Percentiles rank a stretch among this genome's conserved stretches.
Conservation (phyloP, 2,113 vertebrate genomes). For the Cisticola juncidis region DNA sequence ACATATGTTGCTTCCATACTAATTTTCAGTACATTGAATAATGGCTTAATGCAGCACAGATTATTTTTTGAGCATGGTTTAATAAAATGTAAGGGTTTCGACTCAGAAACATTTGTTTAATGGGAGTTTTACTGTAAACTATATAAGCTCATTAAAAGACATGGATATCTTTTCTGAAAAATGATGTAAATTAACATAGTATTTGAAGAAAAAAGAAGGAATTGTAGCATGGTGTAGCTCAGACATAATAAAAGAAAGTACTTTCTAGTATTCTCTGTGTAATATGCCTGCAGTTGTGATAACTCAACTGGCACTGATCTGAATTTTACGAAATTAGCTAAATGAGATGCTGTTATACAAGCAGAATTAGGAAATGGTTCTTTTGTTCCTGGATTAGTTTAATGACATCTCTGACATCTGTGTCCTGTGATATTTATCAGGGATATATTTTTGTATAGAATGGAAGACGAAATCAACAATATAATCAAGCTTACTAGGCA, state of each 20-base stretch:
- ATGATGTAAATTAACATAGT: not conserved
- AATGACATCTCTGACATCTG: not conserved
- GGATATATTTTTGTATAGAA: not conserved
- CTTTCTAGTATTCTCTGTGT: not conserved
- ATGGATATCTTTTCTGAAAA: not conserved
- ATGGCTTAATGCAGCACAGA: not conserved
- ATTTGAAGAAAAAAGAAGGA: not conserved
- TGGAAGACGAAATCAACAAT: not conserved
- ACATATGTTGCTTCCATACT: not conserved
- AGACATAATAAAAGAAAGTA: not conserved
- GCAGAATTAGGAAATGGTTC: not conserved
- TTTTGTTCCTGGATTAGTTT: not conserved
- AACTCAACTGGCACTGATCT: not conserved
- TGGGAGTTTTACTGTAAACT: not conserved
- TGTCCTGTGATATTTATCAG: not conserved
- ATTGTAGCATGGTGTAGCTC: not conserved
- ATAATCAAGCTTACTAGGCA: not conserved
- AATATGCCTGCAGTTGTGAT: not conserved
- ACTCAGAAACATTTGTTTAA: not conserved
- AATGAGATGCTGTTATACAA: not conserved
- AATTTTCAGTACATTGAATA: not conserved
- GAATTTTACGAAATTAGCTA: slow-evolving; percentile 11
- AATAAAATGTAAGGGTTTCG: not conserved
- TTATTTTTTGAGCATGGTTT: not conserved
- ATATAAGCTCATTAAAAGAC: not conserved